Evolutionary conservation across 2,113 vertebrate species (phyloP), one percentile per base, ranked within the genome.

Genomic region (Bufo gargarizans): DNA sequence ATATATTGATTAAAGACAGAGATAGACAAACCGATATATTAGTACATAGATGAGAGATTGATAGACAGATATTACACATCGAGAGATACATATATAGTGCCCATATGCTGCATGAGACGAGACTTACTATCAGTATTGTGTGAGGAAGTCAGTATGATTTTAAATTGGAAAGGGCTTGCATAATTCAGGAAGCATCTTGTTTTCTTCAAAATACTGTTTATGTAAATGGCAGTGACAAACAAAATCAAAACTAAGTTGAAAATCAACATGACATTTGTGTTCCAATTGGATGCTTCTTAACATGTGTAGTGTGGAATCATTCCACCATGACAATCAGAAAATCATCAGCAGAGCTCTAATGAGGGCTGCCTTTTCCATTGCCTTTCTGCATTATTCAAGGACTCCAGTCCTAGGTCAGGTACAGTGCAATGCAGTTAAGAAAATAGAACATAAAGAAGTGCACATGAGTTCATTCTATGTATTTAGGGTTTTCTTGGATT

Each of bases 281-380:
- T 61, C 45, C 10, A 86, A 50, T 49, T 88, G 85, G 50, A 80
- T 87, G 86, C 77, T 87, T 87, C 50, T 71, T 17, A 80, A 58
- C 86, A 80, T 87, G 86, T 71, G 77, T 81, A 80, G 63, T 87
- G 76, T 71, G 49, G 65, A 89, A 55, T 61, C 84, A 82, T 89
- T 90, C 63, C 1, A 80, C 14, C 0, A 3, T 82, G 56, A 71
- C 81, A 82, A 53, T 71, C 16, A 65, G 87, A 69, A 53, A 77
- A 79, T 80, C 90, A 50, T 53, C 43, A 0, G 82, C 88, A 81
- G 2, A 11, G 86, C 0, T n/a, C 80, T 89, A 61, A 89, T 81
- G 78, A 83, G 87, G 67, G 3, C 10, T 86, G 72, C 47, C 53
- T 85, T 58, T 33, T 43, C 55, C 33, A 58, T 45, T 76, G 55